Evolutionary conservation across 2,888 invertebrate genomes (phyloP), one percentile per base, ranked within the genome.

Genomic region (Agonopterix heracliana): DNA sequence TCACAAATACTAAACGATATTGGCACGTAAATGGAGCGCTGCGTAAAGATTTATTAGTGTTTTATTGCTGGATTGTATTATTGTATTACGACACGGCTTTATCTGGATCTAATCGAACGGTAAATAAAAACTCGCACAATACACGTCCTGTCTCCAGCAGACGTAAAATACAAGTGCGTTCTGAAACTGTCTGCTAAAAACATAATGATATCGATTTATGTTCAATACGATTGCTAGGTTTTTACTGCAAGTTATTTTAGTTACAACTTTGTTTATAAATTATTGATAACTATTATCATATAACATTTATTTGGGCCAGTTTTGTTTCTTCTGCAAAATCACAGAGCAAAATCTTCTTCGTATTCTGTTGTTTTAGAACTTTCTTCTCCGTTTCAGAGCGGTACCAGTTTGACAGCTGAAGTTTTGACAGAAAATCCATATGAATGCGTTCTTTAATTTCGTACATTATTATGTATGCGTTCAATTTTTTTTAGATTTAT

Each of bases 351-450:
- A 9, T 35, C 35, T 35, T 35, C 35, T 35, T 35, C 35, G 3
- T 3, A 35, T 35, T 35, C 2, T 14, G 14, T 14, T 14, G 14
- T 2, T 26, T 26, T 5, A 5, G 26, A 26, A 26, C 7, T 26
- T 26, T 26, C 26, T 26, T 2, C 5, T 7, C 9, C n/a, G 14
- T 41, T 47, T 47, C 36, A 14, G 43, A 47, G 43, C 38, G 43
- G 3, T 11, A 9, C 11, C 9, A 7, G 4, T 61, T 49, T 51
- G 51, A 45, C 49, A 55, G 53, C 9, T 59, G 59, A 64, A 38
- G 38, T 52, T 35, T 55, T 54, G 59, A 58, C 56, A 58, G 26
- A 49, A 54, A 59, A 62, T 62, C 63, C 52, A 64, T 62, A 59
- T 46, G 53, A 57, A 51, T 60, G 64, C 63, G 57, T 64, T 63